These are phyloP conservation scores for Galeopterus variegatus DNA, from an alignment of 2,113 vertebrate genomes.

Conservation along the genomic window DNA sequence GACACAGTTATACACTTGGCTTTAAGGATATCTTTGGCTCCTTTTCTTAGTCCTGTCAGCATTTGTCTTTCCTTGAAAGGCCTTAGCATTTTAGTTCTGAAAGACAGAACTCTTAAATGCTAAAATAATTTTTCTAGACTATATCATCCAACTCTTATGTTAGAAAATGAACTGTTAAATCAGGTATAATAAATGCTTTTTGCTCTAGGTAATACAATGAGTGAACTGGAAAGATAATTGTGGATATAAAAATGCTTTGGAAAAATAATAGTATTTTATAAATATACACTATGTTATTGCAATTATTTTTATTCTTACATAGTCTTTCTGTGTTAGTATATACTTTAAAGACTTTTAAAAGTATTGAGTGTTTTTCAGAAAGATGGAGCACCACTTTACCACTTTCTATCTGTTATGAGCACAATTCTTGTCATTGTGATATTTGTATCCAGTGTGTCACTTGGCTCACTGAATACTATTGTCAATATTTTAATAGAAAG, in stretches of 20 bases:
- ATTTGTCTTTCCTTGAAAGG: not conserved
- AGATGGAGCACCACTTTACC: not conserved
- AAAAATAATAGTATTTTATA: conserved; percentile 34
- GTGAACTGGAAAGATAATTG: conserved; percentile 5
- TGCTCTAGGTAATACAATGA: not conserved
- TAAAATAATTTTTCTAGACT: not conserved
- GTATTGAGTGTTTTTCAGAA: not conserved
- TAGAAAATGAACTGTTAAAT: not conserved
- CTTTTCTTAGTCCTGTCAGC: not conserved
- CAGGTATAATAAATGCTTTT: not conserved
- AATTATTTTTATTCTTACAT: not conserved
- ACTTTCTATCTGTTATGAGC: not conserved
- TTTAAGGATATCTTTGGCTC: not conserved
- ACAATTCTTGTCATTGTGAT: not conserved
- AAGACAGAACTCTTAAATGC: not conserved
- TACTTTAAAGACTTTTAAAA: not conserved
- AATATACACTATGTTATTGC: not conserved
- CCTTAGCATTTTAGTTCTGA: not conserved
- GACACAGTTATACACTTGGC: not conserved
- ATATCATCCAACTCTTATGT: not conserved
- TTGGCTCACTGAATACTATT: not conserved
- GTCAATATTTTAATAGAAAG: conserved; percentile 9
- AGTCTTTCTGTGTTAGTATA: not conserved
- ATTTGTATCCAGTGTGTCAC: not conserved
- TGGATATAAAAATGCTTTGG: not conserved